A percentile compares a stretch with the other conserved stretches of the same genome.
Conservation (phyloP, 37 sponge, comb jelly and placozoan genomes). For the Lycopodina hypogea region DNA sequence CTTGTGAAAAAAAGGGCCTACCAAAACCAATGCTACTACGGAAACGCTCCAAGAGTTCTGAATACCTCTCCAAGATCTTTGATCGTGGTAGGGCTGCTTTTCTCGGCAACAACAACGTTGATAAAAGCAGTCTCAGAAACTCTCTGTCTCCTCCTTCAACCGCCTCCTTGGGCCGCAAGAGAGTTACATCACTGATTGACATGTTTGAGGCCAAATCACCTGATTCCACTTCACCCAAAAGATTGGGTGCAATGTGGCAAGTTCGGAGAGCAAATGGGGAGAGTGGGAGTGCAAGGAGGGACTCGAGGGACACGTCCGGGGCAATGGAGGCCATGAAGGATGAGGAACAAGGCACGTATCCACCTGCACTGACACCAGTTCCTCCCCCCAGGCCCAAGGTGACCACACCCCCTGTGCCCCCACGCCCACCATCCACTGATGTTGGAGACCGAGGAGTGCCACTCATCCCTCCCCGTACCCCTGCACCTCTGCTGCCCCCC, state of each 20-base stretch:
- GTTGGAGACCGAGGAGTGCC: background rate
- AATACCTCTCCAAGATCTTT: background rate
- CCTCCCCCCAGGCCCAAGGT: conserved; percentile 18
- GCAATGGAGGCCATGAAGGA: background rate
- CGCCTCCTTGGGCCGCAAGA: too few species aligned
- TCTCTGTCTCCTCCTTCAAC: too few species aligned
- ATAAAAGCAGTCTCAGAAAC: too few species aligned
- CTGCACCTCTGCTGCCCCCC: conserved; percentile 40
- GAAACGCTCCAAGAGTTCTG: conserved; percentile 13
- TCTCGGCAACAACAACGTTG: background rate
- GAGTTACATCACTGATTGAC: conserved; percentile 13
- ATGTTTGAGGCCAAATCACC: conserved; percentile 38
- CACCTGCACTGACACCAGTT: background rate
- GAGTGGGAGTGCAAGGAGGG: too few species aligned
- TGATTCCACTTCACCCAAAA: background rate
- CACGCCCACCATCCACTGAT: background rate
- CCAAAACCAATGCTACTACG: conserved; percentile 3
- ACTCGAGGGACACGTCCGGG: background rate
- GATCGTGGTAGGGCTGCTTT: background rate
- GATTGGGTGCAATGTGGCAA: background rate
- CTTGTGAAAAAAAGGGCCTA: background rate
- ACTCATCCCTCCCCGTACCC: conserved; percentile 25
- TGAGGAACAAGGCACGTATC: too few species aligned
- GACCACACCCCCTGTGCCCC: conserved; percentile 14
- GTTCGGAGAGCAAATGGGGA: background rate